Conservation (phyloP, 2,888 invertebrate species). For the Pandemis cinnamomeana region DNA sequence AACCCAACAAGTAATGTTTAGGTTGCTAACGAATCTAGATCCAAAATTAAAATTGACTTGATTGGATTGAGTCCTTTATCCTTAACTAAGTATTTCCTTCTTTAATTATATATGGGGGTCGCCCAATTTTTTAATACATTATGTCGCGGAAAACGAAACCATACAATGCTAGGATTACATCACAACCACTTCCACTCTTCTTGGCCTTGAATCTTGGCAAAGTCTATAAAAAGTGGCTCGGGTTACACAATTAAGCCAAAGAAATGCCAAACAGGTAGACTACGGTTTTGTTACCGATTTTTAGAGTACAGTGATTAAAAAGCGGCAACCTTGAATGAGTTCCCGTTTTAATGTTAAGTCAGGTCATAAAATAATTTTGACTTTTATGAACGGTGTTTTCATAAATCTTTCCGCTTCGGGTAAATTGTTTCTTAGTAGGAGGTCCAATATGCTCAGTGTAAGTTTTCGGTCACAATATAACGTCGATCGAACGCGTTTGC, state of each 20-base stretch:
- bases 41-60: no score
- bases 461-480: no score
- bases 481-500: no score
- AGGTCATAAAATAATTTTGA: slow-evolving; percentile 5
- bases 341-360: background rate
- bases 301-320: background rate
- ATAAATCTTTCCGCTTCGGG: background rate
- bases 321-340: background rate
- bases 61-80: no score
- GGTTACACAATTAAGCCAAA: slow-evolving; percentile 63
- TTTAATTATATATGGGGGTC: background rate
- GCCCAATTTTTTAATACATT: background rate
- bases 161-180: slow-evolving; percentile 56
- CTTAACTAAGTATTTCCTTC: no score
- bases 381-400: background rate
- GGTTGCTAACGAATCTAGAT: no score
- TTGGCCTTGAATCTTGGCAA: slow-evolving; percentile 59
- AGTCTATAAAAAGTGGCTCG: slow-evolving; percentile 51
- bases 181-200: slow-evolving; percentile 64
- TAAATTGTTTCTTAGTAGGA: slow-evolving; percentile 1
- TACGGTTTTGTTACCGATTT: slow-evolving; percentile 28
- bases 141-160: slow-evolving; percentile 55
- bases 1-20: no score
- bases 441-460: background rate
- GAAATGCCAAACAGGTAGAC: slow-evolving; percentile 54